A percentile compares a stretch with the other conserved stretches of the same genome.
These are phyloP conservation scores for Aphis gossypii DNA, from an alignment of 1,140 invertebrate genomes.

Conservation along the genomic window DNA sequence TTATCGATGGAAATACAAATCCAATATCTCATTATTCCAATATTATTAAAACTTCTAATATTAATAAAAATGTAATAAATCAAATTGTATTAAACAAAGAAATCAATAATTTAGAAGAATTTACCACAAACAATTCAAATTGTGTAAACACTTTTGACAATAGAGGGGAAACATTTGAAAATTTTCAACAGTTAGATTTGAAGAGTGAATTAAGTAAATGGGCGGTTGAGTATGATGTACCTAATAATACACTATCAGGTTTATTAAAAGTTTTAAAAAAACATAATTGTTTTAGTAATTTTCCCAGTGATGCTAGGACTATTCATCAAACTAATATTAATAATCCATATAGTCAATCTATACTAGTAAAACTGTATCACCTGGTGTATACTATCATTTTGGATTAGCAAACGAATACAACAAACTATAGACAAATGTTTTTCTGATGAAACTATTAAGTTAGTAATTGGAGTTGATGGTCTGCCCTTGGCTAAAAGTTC, in stretches of 20 bases:
- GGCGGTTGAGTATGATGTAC: not conserved
- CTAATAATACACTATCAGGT: not conserved
- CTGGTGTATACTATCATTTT: constrained; percentile 39
- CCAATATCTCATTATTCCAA: too few species aligned
- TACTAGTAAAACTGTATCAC: not conserved
- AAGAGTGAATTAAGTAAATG: too few species aligned
- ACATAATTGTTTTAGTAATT: not conserved
- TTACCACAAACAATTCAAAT: too few species aligned
- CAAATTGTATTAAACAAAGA: too few species aligned
- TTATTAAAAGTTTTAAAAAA: not conserved
- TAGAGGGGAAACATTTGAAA: too few species aligned
- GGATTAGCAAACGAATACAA: not conserved
- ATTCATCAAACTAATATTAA: not conserved
- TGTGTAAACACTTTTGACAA: too few species aligned
- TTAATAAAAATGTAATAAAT: too few species aligned
- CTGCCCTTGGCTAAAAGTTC: constrained; percentile 61
- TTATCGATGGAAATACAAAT: too few species aligned
- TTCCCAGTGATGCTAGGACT: not conserved
- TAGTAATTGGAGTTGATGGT: constrained; percentile 59
- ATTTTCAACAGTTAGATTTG: too few species aligned
- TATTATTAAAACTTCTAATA: too few species aligned
- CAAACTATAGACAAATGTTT: not conserved
- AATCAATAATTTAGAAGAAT: too few species aligned
- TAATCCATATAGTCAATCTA: not conserved
- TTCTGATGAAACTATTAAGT: not conserved